Conservation (phyloP, 2,113 vertebrate species). For the Spilogale gracilis region DNA sequence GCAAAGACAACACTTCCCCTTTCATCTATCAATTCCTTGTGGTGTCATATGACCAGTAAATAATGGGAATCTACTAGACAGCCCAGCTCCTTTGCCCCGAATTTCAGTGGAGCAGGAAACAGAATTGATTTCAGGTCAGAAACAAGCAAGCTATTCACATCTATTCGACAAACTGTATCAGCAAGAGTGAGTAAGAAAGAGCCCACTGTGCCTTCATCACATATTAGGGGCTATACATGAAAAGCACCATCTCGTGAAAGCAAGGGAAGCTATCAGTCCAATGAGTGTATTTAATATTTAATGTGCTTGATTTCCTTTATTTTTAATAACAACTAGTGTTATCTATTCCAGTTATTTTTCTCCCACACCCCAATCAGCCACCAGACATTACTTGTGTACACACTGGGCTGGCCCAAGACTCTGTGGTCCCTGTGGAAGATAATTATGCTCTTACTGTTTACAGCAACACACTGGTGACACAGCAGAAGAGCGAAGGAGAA, state of each 20-base stretch:
- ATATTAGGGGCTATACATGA: rapidly evolving
- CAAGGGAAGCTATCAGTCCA: too few relatives aligned
- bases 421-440: neutral
- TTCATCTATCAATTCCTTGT: neutral
- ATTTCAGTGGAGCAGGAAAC: neutral
- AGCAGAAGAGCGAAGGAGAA: neutral
- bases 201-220: neutral
- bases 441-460: neutral
- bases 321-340: neutral
- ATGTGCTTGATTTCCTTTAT: neutral
- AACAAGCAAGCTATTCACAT: neutral
- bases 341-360: neutral
- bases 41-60: neutral
- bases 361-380: neutral
- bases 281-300: neutral
- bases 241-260: neutral
- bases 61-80: neutral
- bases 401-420: neutral
- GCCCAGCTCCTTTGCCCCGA: neutral
- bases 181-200: slow-evolving; percentile 10
- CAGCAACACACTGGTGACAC: rapidly evolving
- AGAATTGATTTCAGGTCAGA: slow-evolving; percentile 5
- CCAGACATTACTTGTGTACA: too few relatives aligned
- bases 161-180: neutral
- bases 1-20: neutral